A percentile compares a stretch with the other conserved stretches of the same genome.
Evolutionary conservation across 2,888 invertebrate genomes (phyloP).

Genomic region (Drosophila colorata): DNA sequence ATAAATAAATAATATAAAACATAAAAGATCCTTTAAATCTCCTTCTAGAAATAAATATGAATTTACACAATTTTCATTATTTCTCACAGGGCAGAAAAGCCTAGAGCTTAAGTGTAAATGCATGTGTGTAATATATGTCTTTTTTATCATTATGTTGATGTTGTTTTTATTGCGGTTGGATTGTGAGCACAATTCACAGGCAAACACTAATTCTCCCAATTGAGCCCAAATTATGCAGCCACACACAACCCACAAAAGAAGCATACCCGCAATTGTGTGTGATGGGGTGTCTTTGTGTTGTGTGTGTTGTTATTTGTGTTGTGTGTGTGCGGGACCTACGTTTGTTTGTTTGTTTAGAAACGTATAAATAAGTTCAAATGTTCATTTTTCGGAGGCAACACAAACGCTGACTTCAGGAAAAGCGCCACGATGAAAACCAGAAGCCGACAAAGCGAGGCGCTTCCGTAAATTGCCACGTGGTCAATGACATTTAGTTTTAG

Average conservation of each 20-base stretch:
- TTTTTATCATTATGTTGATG: conserved; percentile 3
- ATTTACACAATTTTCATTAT: no score
- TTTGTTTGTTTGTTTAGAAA: conserved; percentile 62
- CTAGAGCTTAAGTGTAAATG: conserved; percentile 11
- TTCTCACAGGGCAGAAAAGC: not conserved
- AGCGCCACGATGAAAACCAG: conserved; percentile 40
- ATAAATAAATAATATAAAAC: no score
- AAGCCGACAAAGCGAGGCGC: conserved; percentile 37
- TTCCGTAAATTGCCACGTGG: conserved; percentile 28
- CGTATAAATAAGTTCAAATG: conserved; percentile 55
- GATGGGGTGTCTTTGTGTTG: no score
- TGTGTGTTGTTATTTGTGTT: not conserved
- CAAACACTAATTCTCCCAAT: conserved; percentile 69
- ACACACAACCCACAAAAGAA: conserved; percentile 36
- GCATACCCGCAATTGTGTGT: conserved; percentile 7
- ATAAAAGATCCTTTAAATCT: no score
- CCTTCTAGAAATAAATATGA: no score
- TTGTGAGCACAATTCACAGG: conserved; percentile 51
- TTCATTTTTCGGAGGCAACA: conserved; percentile 24
- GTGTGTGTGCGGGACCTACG: conserved; percentile 12
- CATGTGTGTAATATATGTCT: no score
- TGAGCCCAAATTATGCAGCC: conserved; percentile 60
- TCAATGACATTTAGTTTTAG: conserved; percentile 5
- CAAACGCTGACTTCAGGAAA: conserved; percentile 30
- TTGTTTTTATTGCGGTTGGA: conserved; percentile 18